Percentiles rank a stretch among this genome's conserved stretches.
Conservation (phyloP, 2,113 vertebrate genomes). For the Nyctibius bracteatus region DNA sequence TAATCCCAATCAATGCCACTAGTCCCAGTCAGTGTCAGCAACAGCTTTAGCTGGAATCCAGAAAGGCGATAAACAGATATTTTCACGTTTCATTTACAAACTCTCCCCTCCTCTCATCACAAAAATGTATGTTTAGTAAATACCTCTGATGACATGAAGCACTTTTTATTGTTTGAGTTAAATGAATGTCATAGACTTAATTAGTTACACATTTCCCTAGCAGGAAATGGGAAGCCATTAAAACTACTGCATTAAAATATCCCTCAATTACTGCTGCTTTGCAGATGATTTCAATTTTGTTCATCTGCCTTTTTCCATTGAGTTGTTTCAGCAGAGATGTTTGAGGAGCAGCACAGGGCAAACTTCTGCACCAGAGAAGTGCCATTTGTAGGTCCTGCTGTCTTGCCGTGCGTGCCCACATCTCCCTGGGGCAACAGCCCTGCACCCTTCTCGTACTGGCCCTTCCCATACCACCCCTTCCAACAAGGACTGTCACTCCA, state of each 20-base stretch:
- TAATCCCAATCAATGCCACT: too few relatives aligned
- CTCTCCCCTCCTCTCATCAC: not conserved
- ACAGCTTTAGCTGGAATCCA: not conserved
- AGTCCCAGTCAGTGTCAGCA: not conserved
- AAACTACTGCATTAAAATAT: not conserved
- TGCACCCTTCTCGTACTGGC: not conserved
- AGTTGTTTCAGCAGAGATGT: not conserved
- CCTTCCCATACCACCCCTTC: not conserved
- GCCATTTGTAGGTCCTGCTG: accelerated
- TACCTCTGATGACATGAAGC: not conserved
- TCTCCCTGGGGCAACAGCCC: not conserved
- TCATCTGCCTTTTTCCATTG: not conserved
- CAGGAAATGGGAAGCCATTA: slow-evolving; percentile 19
- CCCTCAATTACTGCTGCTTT: not conserved
- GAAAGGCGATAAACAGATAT: not conserved
- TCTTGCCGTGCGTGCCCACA: not conserved
- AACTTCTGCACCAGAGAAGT: not conserved
- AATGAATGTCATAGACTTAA: slow-evolving; percentile 7
- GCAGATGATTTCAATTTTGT: not conserved
- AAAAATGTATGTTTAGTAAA: not conserved
- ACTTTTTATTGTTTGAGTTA: not conserved
- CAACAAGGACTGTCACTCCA: not conserved
- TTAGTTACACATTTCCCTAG: slow-evolving; percentile 20
- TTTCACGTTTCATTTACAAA: not conserved
- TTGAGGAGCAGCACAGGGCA: not conserved